Evolutionary conservation across 2,113 vertebrate species (phyloP), one percentile per base, ranked within the genome.

Genomic region (Hepsetus odoe): DNA sequence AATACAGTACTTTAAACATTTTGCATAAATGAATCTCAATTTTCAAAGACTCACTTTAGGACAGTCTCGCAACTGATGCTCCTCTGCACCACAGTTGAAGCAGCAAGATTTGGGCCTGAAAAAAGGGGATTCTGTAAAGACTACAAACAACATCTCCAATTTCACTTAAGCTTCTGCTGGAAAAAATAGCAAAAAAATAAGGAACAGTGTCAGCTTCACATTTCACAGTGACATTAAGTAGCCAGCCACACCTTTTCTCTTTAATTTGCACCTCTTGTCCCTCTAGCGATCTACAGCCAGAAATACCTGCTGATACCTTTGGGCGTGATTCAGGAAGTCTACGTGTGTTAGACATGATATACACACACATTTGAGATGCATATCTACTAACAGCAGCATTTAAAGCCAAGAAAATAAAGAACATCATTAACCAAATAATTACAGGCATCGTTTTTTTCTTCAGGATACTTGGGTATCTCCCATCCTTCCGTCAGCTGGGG

Each of bases 381-480:
- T 4, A 59, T 26, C 44, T 14, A 71, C 1, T 28, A 32, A 28
- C 20, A 6, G 33, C 10, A 77, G 20, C 7, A 30, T 12, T 1
- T n/a, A 74, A 22, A 59, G 42, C 14, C 65, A 3, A 35, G 12
- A 53, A 0, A 32, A 26, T 22, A 62, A 13, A 61, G 11, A 46
- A 26, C 7, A 16, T 28, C 5, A 26, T 18, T 30, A 6, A 69
- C 5, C 30, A 62, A 22, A 59, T 1, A 55, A 24, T 55, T 55
- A 51, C 35, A 66, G 0, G 26, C 7, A 20, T 10, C 28, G 20
- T 77, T 51, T 65, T 28, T 11, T 71, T 88, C 87, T 93, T 93
- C 87, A 94, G 96, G 97, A 98, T 99, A 99, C 98, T 92, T 95
- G 84, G 98, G 97, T 90, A 98, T 90, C 77, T 97, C 95, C 98